Conservation (phyloP, 37 sponge, comb jelly and placozoan genomes). For the Eunapius fragilis region DNA sequence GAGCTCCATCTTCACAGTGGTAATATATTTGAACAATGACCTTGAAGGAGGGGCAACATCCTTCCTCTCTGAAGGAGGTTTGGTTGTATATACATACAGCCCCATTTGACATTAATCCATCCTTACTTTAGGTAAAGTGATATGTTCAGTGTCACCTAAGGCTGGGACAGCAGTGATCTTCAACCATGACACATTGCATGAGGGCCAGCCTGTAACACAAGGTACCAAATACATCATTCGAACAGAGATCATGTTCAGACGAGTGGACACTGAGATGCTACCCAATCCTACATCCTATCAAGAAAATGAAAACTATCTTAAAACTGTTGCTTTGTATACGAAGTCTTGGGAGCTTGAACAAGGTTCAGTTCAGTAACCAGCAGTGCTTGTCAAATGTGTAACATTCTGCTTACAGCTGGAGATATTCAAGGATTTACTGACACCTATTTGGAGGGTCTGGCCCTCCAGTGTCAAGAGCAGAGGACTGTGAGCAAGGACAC, state of each 20-base stretch:
- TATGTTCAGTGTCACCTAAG: slow-evolving; percentile 13
- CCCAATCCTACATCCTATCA: slow-evolving; percentile 20
- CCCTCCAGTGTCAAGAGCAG: slow-evolving; percentile 25
- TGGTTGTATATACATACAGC: background rate
- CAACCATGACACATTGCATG: slow-evolving; percentile 54
- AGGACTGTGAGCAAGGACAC: slow-evolving; percentile 14
- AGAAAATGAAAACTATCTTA: slow-evolving; percentile 14
- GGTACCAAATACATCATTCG: slow-evolving; percentile 51
- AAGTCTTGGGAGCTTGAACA: slow-evolving; percentile 42
- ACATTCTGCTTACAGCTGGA: background rate
- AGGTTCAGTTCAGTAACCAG: background rate
- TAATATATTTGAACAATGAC: slow-evolving; percentile 42
- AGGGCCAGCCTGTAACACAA: slow-evolving; percentile 23
- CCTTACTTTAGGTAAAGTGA: background rate
- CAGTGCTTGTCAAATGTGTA: too few relatives aligned
- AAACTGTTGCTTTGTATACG: slow-evolving; percentile 28
- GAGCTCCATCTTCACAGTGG: slow-evolving; percentile 41
- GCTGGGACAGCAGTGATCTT: slow-evolving; percentile 36
- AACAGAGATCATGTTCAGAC: slow-evolving; percentile 49
- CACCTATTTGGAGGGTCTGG: slow-evolving; percentile 34
- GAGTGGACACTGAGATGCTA: slow-evolving; percentile 52
- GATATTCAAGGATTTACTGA: slow-evolving; percentile 39
- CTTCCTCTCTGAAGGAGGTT: slow-evolving; percentile 22
- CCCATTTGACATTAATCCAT: background rate
- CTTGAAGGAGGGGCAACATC: slow-evolving; percentile 36